Conservation (phyloP, 2,888 invertebrate species). For the Acleris emargana region DNA sequence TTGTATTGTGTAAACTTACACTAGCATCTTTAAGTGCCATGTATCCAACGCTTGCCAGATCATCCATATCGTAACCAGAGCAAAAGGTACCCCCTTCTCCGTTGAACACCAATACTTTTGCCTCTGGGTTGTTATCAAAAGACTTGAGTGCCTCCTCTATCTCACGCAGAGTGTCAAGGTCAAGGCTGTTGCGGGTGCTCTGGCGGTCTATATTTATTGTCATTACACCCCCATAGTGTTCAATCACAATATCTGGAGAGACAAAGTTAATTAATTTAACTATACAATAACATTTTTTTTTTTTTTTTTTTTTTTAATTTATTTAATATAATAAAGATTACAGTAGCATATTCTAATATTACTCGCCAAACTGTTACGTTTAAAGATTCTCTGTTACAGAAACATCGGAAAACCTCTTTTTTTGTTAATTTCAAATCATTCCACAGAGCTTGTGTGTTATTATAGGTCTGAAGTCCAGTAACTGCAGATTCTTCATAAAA, state of each 20-base stretch:
- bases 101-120: conserved; percentile 90
- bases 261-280: neutral
- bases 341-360: no score
- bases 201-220: conserved; percentile 95
- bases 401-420: no score
- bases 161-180: conserved; percentile 86
- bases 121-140: conserved; percentile 90
- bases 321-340: no score
- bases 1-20: conserved; percentile 51
- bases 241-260: conserved; percentile 76
- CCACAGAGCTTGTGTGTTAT: no score
- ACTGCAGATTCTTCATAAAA: no score
- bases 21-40: conserved; percentile 68
- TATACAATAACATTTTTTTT: no score
- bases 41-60: conserved; percentile 83
- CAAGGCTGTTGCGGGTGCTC: conserved; percentile 91
- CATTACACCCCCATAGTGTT: conserved; percentile 86
- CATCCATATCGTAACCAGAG: conserved; percentile 94
- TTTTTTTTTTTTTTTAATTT: no score
- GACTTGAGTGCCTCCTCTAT: conserved; percentile 88
- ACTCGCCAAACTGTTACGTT: no score
- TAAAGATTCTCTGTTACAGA: no score
- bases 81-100: conserved; percentile 98
- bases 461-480: no score
- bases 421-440: no score